These are phyloP conservation scores for Leuctra nigra DNA, from an alignment of 2,888 invertebrate species.

Conservation along the genomic window DNA sequence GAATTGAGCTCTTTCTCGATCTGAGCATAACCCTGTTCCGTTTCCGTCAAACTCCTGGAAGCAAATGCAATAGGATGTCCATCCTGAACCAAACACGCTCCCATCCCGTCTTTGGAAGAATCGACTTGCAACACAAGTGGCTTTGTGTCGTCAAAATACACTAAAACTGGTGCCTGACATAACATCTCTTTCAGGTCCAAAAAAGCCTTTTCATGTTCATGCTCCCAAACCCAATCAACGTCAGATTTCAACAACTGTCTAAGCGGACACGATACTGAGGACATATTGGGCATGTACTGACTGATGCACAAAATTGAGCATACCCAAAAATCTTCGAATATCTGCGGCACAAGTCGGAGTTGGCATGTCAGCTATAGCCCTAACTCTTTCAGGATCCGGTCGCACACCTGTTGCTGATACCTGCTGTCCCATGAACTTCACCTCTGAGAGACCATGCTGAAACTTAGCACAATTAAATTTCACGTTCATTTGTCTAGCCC, in stretches of 20 bases:
- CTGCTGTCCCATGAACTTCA: constrained; percentile 8
- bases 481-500: not conserved
- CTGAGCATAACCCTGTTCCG: constrained; percentile 33
- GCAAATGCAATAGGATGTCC: constrained; percentile 36
- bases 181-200: constrained; percentile 20
- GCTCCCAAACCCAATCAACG: constrained; percentile 4
- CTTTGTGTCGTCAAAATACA: constrained; percentile 21
- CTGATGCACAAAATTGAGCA: constrained; percentile 14
- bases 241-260: constrained; percentile 19
- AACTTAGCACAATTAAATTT: constrained; percentile 19
- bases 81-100: constrained; percentile 36
- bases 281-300: constrained; percentile 11
- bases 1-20: constrained; percentile 32
- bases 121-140: constrained; percentile 28
- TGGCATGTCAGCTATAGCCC: not conserved
- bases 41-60: constrained; percentile 33
- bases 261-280: constrained; percentile 17
- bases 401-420: not conserved
- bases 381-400: constrained; percentile 1
- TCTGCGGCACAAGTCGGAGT: not conserved
- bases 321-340: constrained; percentile 15
- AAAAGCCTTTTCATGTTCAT: constrained; percentile 18
- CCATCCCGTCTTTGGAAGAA: constrained; percentile 33
- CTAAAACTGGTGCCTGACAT: constrained; percentile 21
- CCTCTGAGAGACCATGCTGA: not conserved